phyloP scores from a whole-genome alignment of 2,888 invertebrate genomes.

The Apamea epomidion region DNA sequence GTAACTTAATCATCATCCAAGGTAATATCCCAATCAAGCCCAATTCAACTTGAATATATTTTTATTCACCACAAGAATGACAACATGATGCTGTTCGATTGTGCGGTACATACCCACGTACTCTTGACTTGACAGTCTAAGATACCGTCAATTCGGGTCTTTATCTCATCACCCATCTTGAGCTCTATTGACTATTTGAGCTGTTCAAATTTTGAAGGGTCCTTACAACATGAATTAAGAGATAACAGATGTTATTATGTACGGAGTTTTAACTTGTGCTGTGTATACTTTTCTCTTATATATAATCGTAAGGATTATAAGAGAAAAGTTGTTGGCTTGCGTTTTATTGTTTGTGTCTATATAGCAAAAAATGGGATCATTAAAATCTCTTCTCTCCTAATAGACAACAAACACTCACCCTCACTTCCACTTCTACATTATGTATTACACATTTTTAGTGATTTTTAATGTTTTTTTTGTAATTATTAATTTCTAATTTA shows the following conservation, averaged over 20 bases:
- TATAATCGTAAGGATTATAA: background rate
- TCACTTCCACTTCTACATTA: too few relatives aligned
- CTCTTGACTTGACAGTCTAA: constrained; percentile 73
- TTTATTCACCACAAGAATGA: constrained; percentile 60
- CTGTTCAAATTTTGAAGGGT: constrained; percentile 70
- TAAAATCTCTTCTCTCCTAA: background rate
- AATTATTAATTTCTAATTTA: too few relatives aligned
- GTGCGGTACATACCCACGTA: constrained; percentile 60
- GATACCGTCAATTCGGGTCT: constrained; percentile 74
- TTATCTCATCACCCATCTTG: constrained; percentile 77
- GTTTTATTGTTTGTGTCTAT: background rate
- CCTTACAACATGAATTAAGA: constrained; percentile 67
- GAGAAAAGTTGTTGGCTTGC: background rate
- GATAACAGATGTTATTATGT: constrained; percentile 59
- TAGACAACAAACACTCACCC: background rate
- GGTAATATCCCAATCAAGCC: constrained; percentile 43
- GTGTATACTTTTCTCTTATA: constrained; percentile 1
- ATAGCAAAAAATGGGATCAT: background rate
- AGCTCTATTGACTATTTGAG: constrained; percentile 70
- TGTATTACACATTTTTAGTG: too few relatives aligned
- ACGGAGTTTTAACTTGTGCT: constrained; percentile 28
- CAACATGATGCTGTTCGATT: constrained; percentile 69
- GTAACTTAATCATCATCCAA: constrained; percentile 22
- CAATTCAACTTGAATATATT: constrained; percentile 41
- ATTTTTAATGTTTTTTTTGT: too few relatives aligned